Evolutionary conservation across 2,888 invertebrate species (phyloP).

Genomic region (Acronicta alni): DNA sequence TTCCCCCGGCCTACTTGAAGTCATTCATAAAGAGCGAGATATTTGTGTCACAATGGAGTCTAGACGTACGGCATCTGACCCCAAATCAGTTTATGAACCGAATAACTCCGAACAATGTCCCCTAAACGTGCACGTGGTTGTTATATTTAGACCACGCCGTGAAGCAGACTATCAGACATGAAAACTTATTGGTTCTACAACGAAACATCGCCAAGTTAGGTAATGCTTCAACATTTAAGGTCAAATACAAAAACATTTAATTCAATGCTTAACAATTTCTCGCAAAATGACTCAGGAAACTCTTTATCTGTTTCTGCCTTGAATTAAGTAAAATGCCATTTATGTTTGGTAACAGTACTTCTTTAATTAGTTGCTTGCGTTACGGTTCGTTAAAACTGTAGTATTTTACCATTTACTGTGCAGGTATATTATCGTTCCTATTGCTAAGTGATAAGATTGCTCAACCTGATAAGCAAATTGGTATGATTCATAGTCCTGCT

Average conservation of each 20-base stretch:
- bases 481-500: slow-evolving; percentile 29
- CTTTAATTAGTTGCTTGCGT: slow-evolving; percentile 33
- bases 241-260: slow-evolving; percentile 19
- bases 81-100: slow-evolving; percentile 70
- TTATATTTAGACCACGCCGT: slow-evolving; percentile 73
- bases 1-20: neutral
- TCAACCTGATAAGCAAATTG: slow-evolving; percentile 30
- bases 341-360: slow-evolving; percentile 33
- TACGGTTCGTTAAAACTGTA: slow-evolving; percentile 24
- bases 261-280: slow-evolving; percentile 14
- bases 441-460: slow-evolving; percentile 59
- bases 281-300: slow-evolving; percentile 31
- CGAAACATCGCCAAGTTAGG: slow-evolving; percentile 25
- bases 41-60: slow-evolving; percentile 56
- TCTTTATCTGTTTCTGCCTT: slow-evolving; percentile 41
- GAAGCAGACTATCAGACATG: slow-evolving; percentile 21
- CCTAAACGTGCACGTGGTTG: slow-evolving; percentile 77
- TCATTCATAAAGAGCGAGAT: slow-evolving; percentile 27
- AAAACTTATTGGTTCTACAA: slow-evolving; percentile 25
- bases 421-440: slow-evolving; percentile 27
- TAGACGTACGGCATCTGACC: slow-evolving; percentile 78
- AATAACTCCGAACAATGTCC: slow-evolving; percentile 71
- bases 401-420: slow-evolving; percentile 8
- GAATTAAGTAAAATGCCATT: slow-evolving; percentile 34
- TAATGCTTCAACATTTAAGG: slow-evolving; percentile 27